Conservation (phyloP, 1,140 invertebrate genomes). For the Sipha flava region DNA sequence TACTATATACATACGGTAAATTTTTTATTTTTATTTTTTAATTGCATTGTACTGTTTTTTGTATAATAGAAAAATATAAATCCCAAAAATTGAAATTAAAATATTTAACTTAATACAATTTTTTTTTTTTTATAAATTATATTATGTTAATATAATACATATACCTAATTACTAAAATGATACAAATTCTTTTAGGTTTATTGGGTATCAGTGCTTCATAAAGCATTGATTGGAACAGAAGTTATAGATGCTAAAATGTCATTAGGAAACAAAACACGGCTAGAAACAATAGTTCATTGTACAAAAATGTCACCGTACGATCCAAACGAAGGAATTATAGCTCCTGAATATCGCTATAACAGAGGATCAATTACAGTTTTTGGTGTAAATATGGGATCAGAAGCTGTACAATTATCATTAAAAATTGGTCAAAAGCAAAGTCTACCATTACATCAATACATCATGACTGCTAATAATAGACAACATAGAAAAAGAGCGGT, state of each 20-base stretch:
- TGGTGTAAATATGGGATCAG: conserved; percentile 34
- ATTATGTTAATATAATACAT: neutral
- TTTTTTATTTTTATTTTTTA: too few species aligned
- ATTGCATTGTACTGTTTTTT: too few species aligned
- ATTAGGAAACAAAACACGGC: conserved; percentile 40
- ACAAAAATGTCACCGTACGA: conserved; percentile 35
- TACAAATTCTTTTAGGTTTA: conserved; percentile 44
- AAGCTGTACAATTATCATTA: conserved; percentile 27
- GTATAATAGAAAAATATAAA: too few species aligned
- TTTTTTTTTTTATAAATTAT: neutral
- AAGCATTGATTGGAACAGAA: conserved; percentile 45
- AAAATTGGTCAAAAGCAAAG: neutral
- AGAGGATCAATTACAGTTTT: conserved; percentile 36
- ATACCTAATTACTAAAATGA: neutral
- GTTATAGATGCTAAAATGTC: conserved; percentile 44
- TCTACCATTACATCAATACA: conserved; percentile 12
- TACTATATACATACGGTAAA: too few species aligned
- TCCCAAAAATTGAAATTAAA: too few species aligned
- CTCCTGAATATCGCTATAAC: conserved; percentile 28
- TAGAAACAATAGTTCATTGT: conserved; percentile 47
- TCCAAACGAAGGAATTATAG: conserved; percentile 20
- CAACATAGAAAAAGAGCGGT: neutral
- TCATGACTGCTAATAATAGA: conserved; percentile 2
- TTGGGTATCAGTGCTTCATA: conserved; percentile 48
- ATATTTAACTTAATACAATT: too few species aligned